Conservation (phyloP, 2,113 vertebrate genomes). For the Terrapene triunguis region DNA sequence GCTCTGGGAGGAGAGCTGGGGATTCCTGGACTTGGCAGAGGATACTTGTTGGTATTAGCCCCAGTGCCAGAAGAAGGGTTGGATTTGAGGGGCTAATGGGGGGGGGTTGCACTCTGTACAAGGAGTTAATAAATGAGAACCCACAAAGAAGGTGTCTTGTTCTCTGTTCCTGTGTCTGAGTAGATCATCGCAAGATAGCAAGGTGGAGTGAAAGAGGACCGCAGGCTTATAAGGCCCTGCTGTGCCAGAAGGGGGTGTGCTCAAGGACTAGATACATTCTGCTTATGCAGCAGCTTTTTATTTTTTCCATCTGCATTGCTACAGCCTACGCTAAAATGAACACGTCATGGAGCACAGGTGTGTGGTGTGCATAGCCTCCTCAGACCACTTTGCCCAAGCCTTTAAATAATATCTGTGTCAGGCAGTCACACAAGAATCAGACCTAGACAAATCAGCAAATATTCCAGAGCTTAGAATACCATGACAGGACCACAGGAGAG, state of each 20-base stretch:
- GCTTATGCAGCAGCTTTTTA: background rate
- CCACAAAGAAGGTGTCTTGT: no score
- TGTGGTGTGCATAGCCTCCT: accelerated
- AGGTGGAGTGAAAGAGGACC: background rate
- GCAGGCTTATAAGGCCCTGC: background rate
- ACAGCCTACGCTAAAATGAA: background rate
- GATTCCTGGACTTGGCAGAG: no score
- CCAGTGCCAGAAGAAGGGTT: no score
- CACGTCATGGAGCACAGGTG: background rate
- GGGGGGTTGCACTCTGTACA: no score
- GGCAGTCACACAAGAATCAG: background rate
- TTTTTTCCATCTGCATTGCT: accelerated
- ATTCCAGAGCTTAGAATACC: background rate
- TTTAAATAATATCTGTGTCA: accelerated
- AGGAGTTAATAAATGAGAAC: no score
- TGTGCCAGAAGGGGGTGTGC: background rate
- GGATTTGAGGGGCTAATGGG: no score
- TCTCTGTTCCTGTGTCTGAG: background rate
- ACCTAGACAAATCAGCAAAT: background rate
- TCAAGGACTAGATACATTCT: background rate
- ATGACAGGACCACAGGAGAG: background rate
- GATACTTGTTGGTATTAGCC: no score
- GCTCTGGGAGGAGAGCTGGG: no score
- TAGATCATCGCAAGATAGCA: background rate
- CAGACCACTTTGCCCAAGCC: accelerated